phyloP scores from a whole-genome alignment of 2,113 vertebrate genomes.

The Notarius lentiginosus region DNA sequence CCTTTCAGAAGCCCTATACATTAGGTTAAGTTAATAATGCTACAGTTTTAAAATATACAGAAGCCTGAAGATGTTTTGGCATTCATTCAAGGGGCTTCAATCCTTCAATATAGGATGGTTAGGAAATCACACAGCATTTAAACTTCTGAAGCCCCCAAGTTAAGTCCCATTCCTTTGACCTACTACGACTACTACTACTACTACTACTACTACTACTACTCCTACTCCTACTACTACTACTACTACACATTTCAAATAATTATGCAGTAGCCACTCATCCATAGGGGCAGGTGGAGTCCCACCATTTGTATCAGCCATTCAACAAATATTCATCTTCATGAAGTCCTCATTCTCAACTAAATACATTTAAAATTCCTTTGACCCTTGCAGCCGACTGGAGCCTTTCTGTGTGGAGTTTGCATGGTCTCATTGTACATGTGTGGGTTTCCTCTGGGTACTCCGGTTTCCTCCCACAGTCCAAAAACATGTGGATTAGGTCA shows the following conservation, averaged over 20 bases:
- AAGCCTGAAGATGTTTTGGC: not conserved
- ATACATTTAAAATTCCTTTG: not conserved
- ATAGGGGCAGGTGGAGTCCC: not conserved
- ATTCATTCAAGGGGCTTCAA: too few species aligned
- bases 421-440: too few species aligned
- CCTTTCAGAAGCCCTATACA: not conserved
- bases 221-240: not conserved
- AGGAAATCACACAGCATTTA: not conserved
- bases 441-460: too few species aligned
- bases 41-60: not conserved
- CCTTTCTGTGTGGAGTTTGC: too few species aligned
- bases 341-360: not conserved
- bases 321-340: not conserved
- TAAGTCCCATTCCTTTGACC: not conserved
- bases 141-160: not conserved
- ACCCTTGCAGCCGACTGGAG: not conserved
- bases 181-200: not conserved
- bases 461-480: too few species aligned
- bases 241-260: not conserved
- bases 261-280: not conserved
- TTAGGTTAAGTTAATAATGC: not conserved
- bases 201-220: too few species aligned
- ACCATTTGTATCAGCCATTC: not conserved
- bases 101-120: not conserved
- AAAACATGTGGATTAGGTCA: too few species aligned